Base-by-base conservation (phyloP, 2,113 vertebrate genomes). In the Rhineura floridana region DNA sequence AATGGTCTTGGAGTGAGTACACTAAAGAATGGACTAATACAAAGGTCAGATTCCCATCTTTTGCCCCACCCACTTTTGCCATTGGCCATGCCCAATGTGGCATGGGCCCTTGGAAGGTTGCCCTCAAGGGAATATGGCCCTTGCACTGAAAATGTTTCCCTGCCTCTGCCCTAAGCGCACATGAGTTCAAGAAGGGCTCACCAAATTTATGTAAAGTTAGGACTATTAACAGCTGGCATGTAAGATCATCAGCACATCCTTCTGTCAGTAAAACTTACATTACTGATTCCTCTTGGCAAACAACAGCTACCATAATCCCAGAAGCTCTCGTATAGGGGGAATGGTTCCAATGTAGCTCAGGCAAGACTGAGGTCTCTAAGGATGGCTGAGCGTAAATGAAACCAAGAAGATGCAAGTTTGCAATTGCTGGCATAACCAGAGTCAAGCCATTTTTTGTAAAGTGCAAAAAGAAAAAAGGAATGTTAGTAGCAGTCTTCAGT, bases 401-500 rank as follows among this genome's bases (percentile, higher is more conserved):
- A 15, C 55, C 79, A 81, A 42, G 59, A 28, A 42, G n/a, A 17
- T 25, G 3, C 36, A 6, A 82, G 28, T 46, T 69, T 46, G 36
- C 59, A 19, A 46, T 39, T 82, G n/a, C 36, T 62, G 23, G 79
- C 55, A 30, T 10, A 28, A 23, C 39, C 1, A 12, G 30, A 50
- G 12, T 30, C 28, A 48, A 69, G 62, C 28, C 42, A 11, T 2
- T 93, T 30, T 83, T 33, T 91, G 39, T 0, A 0, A 62, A 84
- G 91, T 89, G 90, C 52, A 91, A 75, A 90, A 93, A 81, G 81
- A 65, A 90, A 91, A 93, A 81, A 83, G 82, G 65, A n/a, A 70
- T 91, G 91, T 89, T 23, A 92, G 83, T 90, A 95, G 88, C 89
- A 93, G 84, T 88, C 92, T 87, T n/a, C 84, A 84, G 52, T 2